Evolutionary conservation across 2,888 invertebrate genomes (phyloP).

Genomic region (Elegia similella): DNA sequence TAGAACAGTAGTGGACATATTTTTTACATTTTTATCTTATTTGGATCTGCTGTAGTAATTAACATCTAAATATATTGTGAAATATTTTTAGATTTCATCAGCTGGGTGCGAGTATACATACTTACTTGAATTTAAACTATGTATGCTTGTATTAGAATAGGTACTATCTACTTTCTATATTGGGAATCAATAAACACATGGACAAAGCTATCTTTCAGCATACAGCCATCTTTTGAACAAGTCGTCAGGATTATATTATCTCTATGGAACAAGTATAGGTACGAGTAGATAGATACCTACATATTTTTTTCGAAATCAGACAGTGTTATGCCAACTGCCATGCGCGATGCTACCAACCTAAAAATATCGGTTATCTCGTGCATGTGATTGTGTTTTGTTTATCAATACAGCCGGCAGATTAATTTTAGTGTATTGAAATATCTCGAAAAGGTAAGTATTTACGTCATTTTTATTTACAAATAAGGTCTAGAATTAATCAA

Average conservation of each 20-base stretch:
- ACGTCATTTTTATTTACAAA: background rate
- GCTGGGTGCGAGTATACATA: too few relatives aligned
- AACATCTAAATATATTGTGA: too few relatives aligned
- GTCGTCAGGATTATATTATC: background rate
- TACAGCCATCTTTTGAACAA: too few relatives aligned
- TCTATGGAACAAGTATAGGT: background rate
- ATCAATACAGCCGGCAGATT: constrained; percentile 3
- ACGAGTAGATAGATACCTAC: background rate
- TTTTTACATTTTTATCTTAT: too few relatives aligned
- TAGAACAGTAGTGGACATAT: too few relatives aligned
- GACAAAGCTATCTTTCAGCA: too few relatives aligned
- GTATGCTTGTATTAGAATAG: too few relatives aligned
- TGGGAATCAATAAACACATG: too few relatives aligned
- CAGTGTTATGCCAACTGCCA: background rate
- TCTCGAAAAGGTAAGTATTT: background rate
- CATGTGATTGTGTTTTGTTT: constrained; percentile 17
- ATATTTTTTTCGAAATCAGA: background rate
- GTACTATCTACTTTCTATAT: too few relatives aligned
- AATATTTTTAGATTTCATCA: too few relatives aligned
- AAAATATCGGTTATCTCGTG: background rate
- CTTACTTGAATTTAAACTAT: too few relatives aligned
- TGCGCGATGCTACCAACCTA: constrained; percentile 4
- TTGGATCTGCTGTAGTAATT: too few relatives aligned
- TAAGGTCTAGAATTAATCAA: background rate
- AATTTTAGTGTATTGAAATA: constrained; percentile 1